Evolutionary conservation across 2,797 vertebrate genomes (phyloP).

Genomic region (Mergus octosetaceus): DNA sequence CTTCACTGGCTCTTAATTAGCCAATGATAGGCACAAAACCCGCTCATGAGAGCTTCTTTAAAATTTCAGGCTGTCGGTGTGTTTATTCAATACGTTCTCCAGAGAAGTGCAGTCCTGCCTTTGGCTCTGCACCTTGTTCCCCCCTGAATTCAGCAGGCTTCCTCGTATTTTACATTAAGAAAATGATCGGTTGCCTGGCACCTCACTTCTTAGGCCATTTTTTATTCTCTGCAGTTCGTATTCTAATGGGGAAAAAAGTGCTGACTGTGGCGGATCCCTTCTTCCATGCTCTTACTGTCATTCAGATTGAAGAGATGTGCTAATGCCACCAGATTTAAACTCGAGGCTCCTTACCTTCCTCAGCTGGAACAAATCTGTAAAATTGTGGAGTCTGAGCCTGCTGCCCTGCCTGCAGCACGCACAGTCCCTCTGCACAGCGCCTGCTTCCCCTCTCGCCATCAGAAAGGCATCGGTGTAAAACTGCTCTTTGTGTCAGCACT

Average conservation of each 20-base stretch:
- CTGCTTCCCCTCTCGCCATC: not conserved
- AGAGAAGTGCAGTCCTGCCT: not conserved
- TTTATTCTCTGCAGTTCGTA: not conserved
- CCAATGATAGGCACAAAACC: not conserved
- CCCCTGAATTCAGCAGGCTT: not conserved
- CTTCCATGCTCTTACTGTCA: not conserved
- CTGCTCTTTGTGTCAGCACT: not conserved
- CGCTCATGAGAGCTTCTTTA: not conserved
- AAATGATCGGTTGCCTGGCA: not conserved
- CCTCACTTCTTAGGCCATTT: not conserved
- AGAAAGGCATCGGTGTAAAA: not conserved
- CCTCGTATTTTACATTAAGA: not conserved
- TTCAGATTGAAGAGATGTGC: not conserved
- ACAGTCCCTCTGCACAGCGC: not conserved
- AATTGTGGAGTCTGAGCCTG: not conserved
- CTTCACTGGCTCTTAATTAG: slow-evolving; percentile 38
- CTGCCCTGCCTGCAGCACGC: not conserved
- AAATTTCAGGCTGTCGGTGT: not conserved
- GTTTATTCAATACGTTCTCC: not conserved
- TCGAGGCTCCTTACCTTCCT: not conserved
- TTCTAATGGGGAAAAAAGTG: not conserved
- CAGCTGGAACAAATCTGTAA: not conserved
- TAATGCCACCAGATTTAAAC: not conserved
- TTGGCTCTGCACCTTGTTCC: not conserved
- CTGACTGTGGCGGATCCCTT: not conserved